Base-by-base conservation (phyloP, 92 coral and sea anemone genomes). In the Zoanthus solanderi region DNA sequence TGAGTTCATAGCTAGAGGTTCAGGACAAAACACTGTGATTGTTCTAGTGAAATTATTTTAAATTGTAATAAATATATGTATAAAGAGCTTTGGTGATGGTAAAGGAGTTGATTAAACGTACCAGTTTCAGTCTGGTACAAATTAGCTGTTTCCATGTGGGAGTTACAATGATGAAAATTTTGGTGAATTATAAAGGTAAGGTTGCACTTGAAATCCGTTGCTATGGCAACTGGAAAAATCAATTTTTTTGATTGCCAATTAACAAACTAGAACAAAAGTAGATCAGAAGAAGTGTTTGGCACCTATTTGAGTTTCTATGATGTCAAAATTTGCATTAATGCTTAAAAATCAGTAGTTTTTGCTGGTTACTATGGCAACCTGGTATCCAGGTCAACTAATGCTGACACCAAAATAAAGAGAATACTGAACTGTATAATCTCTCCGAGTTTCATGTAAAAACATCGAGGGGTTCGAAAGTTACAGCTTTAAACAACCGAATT, bases 91-190 rank as follows among this genome's bases (percentile, higher is more conserved):
- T 71, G 46, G 46, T 71, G 47, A 71, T 71, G 45, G 16, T 71
- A 71, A 71, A 71, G 46, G 45, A 71, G 75, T 71, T 71, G 46
- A 71, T 31, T 71, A 30, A 71, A 71, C 6, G 45, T 71, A 31
- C 75, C 75, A 71, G 75, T 71, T 71, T 29, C 75, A 67, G 72
- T 67, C 75, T 71, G 75, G 75, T 71, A 71, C 75, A 71, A 71
- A 71, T 31, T 67, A 17, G 72, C 75, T 71, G 17, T 71, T 71
- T 71, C 75, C 46, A 30, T 71, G 75, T 71, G 75, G 17, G 30
- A 30, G 75, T 71, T 71, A 71, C 75, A 71, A 71, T 30, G 46
- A 71, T 71, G 47, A 71, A 71, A 71, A 71, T 67, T 71, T 71
- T 71, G 75, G 45, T 71, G 75, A 8, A 67, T 18, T 67, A 67